These are phyloP conservation scores for Solenopsis invicta DNA, from an alignment of 1,140 invertebrate genomes.

Conservation along the genomic window DNA sequence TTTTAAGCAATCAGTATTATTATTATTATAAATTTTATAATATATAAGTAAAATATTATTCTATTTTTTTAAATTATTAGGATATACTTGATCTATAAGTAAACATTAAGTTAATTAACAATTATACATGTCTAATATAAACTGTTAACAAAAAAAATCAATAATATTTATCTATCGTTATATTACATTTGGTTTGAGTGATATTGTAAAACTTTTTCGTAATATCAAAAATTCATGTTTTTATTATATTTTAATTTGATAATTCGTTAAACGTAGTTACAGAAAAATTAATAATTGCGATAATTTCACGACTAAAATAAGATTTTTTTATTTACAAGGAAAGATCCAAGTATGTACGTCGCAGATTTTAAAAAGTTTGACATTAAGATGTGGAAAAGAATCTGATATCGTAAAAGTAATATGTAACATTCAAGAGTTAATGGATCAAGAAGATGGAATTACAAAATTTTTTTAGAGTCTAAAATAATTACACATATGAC, in stretches of 20 bases:
- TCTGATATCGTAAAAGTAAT: no score
- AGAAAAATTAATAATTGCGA: background rate
- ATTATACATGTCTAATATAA: background rate
- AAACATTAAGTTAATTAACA: slow-evolving; percentile 7
- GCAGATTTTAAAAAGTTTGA: no score
- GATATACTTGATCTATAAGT: background rate
- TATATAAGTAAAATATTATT: slow-evolving; percentile 3
- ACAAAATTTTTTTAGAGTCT: no score
- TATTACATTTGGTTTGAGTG: background rate
- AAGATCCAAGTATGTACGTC: no score
- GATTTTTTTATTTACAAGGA: background rate
- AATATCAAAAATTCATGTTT: background rate
- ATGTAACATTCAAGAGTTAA: no score
- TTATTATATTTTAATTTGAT: slow-evolving; percentile 15
- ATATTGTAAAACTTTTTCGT: background rate
- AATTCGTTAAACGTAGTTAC: background rate
- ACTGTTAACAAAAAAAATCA: background rate
- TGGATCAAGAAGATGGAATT: no score
- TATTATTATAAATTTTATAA: background rate
- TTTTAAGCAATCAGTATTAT: background rate
- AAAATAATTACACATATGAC: no score
- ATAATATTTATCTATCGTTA: background rate
- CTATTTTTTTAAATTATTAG: slow-evolving; percentile 1
- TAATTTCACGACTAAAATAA: slow-evolving; percentile 6
- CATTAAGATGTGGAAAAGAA: no score